Evolutionary conservation across 2,113 vertebrate genomes (phyloP).

Genomic region (Callipepla californica): DNA sequence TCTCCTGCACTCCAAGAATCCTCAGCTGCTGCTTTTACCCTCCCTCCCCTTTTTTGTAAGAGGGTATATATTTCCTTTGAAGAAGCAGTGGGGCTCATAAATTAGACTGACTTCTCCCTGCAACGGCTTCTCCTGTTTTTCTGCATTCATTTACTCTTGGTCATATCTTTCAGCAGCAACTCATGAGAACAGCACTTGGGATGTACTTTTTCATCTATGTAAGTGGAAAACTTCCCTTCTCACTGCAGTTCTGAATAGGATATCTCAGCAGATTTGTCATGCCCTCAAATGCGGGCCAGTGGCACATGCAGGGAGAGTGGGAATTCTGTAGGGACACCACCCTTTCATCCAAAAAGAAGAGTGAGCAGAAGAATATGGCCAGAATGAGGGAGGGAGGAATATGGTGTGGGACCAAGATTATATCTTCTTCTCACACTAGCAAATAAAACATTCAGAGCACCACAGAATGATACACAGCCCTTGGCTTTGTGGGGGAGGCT

Average conservation of each 20-base stretch:
- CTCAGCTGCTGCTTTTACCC: constrained; percentile 58
- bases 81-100: constrained; percentile 49
- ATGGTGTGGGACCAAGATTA: not conserved
- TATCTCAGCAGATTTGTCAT: not conserved
- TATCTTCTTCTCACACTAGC: not conserved
- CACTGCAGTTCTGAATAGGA: not conserved
- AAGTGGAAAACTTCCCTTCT: not conserved
- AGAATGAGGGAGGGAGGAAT: not conserved
- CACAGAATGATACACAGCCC: not conserved
- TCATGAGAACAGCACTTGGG: not conserved
- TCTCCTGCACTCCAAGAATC: constrained; percentile 51
- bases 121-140: constrained; percentile 48
- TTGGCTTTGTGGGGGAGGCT: not conserved
- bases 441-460: not conserved
- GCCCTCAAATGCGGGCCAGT: not conserved
- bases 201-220: not conserved
- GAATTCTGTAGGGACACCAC: not conserved
- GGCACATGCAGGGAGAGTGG: not conserved
- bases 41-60: not conserved
- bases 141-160: constrained; percentile 25
- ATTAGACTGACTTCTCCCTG: constrained; percentile 28
- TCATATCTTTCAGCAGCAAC: constrained; percentile 25
- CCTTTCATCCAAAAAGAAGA: not conserved
- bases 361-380: not conserved
- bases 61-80: constrained; percentile 60